Evolutionary conservation across 2,797 vertebrate genomes (phyloP).

Genomic region (Gobio occitaniae): DNA sequence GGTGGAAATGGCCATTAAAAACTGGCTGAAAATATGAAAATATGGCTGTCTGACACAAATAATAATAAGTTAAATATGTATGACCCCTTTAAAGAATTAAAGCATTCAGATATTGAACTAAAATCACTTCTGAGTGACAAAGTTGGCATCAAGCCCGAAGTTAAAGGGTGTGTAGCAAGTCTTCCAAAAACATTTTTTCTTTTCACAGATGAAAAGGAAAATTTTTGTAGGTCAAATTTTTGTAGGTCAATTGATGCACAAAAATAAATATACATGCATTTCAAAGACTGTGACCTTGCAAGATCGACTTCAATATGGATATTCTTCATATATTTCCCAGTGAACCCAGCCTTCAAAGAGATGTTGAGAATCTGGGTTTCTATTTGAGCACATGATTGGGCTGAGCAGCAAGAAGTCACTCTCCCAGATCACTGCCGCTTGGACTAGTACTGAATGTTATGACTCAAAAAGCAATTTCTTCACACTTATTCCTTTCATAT

Average conservation of each 20-base stretch:
- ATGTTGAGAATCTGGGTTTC: slow-evolving; percentile 4
- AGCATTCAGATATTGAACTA: neutral
- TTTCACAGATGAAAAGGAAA: neutral
- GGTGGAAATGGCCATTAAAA: neutral
- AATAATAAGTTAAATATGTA: slow-evolving; percentile 9
- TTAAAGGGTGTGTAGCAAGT: neutral
- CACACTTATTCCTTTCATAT: neutral
- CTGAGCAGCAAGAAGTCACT: neutral
- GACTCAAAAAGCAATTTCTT: neutral
- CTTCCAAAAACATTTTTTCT: neutral
- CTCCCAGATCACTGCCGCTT: neutral
- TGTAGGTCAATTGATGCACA: neutral
- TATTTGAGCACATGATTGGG: slow-evolving; percentile 1
- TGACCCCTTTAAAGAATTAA: neutral
- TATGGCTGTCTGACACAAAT: neutral
- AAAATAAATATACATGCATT: slow-evolving; percentile 17
- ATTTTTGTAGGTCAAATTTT: slow-evolving; percentile 1
- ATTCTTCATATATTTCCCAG: slow-evolving; percentile 15
- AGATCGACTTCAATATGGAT: slow-evolving; percentile 5
- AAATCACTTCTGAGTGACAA: neutral
- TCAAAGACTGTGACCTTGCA: slow-evolving; percentile 16
- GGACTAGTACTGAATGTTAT: no score
- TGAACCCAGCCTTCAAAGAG: slow-evolving; percentile 12
- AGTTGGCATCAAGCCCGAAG: neutral
- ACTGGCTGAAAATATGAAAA: neutral